Evolutionary conservation across 2,113 vertebrate species (phyloP), one percentile per base, ranked within the genome.

Genomic region (Dolichotis patagonum): DNA sequence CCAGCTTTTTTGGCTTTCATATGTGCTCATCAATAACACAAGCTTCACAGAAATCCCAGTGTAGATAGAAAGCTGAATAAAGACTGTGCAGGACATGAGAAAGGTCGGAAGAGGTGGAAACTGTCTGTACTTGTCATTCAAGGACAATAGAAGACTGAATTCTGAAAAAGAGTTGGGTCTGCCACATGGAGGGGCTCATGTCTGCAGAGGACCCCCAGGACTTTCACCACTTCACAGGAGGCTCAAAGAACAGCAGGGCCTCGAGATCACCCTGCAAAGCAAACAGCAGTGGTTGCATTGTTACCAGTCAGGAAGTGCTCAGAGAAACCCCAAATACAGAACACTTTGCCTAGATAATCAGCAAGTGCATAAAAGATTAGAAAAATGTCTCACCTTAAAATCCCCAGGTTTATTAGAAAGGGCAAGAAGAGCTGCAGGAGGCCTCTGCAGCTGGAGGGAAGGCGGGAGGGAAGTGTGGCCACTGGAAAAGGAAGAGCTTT

Each of bases 381-480:
- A 77, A 95, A 85, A 81, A 85, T 73, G 38, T 95, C 84, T 95
- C 93, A 78, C 81, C 69, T 88, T 65, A 62, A 91, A 93, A 88
- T 95, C 81, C 86, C 87, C 2, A 26, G 52, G 89, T 58, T 82
- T 12, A 0, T 41, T 58, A 20, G 26, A 86, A 89, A 90, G 69
- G 32, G 93, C 19, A 65, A 65, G 93, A 63, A 67, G 83, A 86
- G 90, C 62, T 49, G 13, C n/a, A 62, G 77, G 65, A 88, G 78
- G 43, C 78, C 92, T 75, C 89, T 77, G 94, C 38, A 77, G 75
- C 85, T 82, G 54, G 54, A 54, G 7, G 92, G 80, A 82, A 96
- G 81, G 87, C 41, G 43, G 84, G 56, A 91, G 87, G 75, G 90
- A 49, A 62, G n/a, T 41, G 26, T 71, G 86, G 78, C 62, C 56